Evolutionary conservation across 2,113 vertebrate species (phyloP), one percentile per base, ranked within the genome.

Genomic region (Camarhynchus parvulus): DNA sequence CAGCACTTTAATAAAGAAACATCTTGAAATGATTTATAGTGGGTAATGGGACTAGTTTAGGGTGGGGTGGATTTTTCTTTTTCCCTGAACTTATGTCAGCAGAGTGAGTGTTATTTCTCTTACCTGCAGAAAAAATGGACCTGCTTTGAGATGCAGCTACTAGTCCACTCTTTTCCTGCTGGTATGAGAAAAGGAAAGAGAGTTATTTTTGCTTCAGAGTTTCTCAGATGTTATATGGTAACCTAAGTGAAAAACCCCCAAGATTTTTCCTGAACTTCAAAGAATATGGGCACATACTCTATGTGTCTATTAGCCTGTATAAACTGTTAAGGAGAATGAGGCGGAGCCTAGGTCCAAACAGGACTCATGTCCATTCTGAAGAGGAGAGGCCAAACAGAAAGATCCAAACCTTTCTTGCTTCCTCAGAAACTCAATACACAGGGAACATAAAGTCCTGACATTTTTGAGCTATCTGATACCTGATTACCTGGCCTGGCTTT

Each of bases 171-270:
- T 15, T 82, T 68, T 49, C n/a, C 9, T 41, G 30, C 7, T 74
- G 21, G 11, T 49, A 27, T 5, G 49, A 67, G 52, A 66, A 64
- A 56, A 41, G 0, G 19, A 63, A 68, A 83, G 28, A 53, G 4
- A 72, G 83, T 56, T 83, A 39, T 81, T 90, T 87, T 63, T 7
- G 27, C 27, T 63, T 81, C 8, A 67, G 15, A 3, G 1, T 62
- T 81, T 63, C 35, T 63, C 5, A 28, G 23, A 17, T 41, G 6
- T 31, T 83, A 25, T 4, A 8, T 17, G 24, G 7, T 16, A 67
- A 75, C 5, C 10, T 37, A 72, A 55, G 15, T 33, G 12, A 50
- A 92, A 90, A 83, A 2, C 1, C 0, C 0, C 0, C 33, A 83
- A 37, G 6, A n/a, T 87, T 58, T 58, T 78, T 42, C 0, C 55